A percentile compares a stretch with the other conserved stretches of the same genome.
These are phyloP conservation scores for Mandrillus leucophaeus DNA, from an alignment of 2,113 vertebrate genomes.

Conservation along the genomic window DNA sequence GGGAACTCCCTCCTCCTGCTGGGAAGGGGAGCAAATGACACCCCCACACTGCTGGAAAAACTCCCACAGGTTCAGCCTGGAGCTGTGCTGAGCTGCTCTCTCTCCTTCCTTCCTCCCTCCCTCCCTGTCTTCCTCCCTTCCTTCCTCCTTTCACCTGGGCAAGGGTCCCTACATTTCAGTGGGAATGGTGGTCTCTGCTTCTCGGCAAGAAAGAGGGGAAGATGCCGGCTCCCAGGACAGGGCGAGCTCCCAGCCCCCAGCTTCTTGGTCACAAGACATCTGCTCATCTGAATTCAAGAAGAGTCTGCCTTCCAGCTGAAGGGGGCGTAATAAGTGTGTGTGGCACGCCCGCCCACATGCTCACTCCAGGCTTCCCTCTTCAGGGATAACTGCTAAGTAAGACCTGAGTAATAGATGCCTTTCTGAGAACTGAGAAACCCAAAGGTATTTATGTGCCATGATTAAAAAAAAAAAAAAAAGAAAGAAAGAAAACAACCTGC, in stretches of 20 bases:
- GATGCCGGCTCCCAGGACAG: background rate
- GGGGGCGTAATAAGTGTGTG: too few relatives aligned
- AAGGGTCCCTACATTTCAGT: too few relatives aligned
- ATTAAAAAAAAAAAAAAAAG: conserved; percentile 21
- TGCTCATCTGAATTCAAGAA: background rate
- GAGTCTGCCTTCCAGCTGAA: background rate
- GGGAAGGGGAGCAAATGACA: background rate
- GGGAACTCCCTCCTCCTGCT: background rate
- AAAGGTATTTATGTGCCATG: conserved; percentile 57
- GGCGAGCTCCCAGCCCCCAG: background rate
- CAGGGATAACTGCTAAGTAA: conserved; percentile 29
- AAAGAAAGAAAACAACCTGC: background rate
- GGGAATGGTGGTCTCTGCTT: background rate
- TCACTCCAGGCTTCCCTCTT: background rate
- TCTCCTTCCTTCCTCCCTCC: background rate
- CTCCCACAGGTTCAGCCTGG: background rate
- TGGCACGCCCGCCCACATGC: too few relatives aligned
- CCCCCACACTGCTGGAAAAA: background rate
- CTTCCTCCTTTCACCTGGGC: background rate
- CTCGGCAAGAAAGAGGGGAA: background rate
- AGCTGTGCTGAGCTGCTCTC: background rate
- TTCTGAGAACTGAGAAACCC: conserved; percentile 60
- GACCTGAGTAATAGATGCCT: conserved; percentile 59
- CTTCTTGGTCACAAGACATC: background rate
- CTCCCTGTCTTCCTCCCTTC: background rate